These are phyloP conservation scores for Cottoperca gobio DNA, from an alignment of 2,797 vertebrate species.

Conservation along the genomic window DNA sequence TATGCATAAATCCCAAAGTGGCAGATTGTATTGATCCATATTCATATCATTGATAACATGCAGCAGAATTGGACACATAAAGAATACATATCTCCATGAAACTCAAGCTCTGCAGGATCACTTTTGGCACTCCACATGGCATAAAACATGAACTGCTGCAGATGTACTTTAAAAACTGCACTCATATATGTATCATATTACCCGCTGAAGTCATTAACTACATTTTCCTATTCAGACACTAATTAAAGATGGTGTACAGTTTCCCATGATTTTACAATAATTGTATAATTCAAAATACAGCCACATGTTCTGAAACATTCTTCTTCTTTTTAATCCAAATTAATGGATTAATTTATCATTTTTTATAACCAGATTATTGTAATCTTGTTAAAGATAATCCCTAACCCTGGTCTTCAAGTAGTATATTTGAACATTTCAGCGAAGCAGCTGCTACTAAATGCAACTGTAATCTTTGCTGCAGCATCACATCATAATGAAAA, in stretches of 20 bases:
- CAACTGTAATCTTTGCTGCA: slow-evolving; percentile 52
- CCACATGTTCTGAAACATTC: slow-evolving; percentile 32
- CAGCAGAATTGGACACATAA: neutral
- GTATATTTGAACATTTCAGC: slow-evolving; percentile 48
- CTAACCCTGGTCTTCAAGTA: slow-evolving; percentile 54
- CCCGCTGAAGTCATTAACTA: slow-evolving; percentile 1
- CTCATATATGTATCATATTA: slow-evolving; percentile 3
- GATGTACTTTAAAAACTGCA: slow-evolving; percentile 18
- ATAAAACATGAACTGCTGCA: slow-evolving; percentile 28
- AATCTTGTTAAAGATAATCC: slow-evolving; percentile 79
- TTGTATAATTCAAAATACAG: slow-evolving; percentile 24
- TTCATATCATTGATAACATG: slow-evolving; percentile 1
- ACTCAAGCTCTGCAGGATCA: neutral
- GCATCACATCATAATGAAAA: slow-evolving; percentile 56
- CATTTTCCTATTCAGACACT: neutral
- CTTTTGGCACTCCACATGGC: neutral
- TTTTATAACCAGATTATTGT: slow-evolving; percentile 72
- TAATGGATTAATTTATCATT: slow-evolving; percentile 66
- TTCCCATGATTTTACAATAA: slow-evolving; percentile 26
- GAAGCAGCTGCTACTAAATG: slow-evolving; percentile 49
- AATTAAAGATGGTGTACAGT: slow-evolving; percentile 34
- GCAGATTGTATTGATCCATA: slow-evolving; percentile 14
- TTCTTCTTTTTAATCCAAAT: slow-evolving; percentile 64
- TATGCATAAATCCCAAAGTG: slow-evolving; percentile 9
- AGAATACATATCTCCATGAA: neutral